Evolutionary conservation across 2,888 invertebrate genomes (phyloP).

Genomic region (Coelinius sp.): DNA sequence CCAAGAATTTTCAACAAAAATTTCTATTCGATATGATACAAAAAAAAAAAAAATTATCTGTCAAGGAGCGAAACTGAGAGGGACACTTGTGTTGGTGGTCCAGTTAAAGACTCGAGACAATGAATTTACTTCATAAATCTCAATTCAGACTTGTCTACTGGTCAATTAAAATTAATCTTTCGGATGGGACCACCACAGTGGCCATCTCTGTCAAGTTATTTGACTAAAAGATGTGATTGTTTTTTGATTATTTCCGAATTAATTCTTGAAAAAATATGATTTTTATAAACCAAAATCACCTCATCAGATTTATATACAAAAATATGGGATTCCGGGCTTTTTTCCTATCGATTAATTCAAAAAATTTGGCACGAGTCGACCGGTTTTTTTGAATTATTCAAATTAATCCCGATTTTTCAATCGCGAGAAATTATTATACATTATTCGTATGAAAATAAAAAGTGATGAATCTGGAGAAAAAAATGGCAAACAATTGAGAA

Average conservation of each 20-base stretch:
- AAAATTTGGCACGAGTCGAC: not conserved
- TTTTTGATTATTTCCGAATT: conserved; percentile 11
- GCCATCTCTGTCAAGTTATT: conserved; percentile 43
- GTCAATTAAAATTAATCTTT: conserved; percentile 68
- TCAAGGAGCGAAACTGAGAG: not conserved
- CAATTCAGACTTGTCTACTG: conserved; percentile 65
- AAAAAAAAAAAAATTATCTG: too few relatives aligned
- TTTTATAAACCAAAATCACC: too few relatives aligned
- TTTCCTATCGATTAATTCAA: not conserved
- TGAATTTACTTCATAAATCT: conserved; percentile 71
- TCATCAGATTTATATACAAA: too few relatives aligned
- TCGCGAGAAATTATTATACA: not conserved
- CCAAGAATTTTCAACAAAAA: too few relatives aligned
- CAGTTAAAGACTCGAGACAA: conserved; percentile 64
- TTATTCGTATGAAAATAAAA: not conserved
- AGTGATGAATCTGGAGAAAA: not conserved
- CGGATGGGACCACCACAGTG: conserved; percentile 56
- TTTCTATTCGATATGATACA: not conserved
- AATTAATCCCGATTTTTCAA: not conserved
- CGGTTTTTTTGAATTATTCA: not conserved
- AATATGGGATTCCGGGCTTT: too few relatives aligned
- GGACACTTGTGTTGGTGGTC: conserved; percentile 63
- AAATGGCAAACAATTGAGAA: conserved; percentile 25
- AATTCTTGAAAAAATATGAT: not conserved
- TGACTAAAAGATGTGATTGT: conserved; percentile 33